Evolutionary conservation across 2,797 vertebrate genomes (phyloP), one percentile per base, ranked within the genome.

Genomic region (Anguilla anguilla): DNA sequence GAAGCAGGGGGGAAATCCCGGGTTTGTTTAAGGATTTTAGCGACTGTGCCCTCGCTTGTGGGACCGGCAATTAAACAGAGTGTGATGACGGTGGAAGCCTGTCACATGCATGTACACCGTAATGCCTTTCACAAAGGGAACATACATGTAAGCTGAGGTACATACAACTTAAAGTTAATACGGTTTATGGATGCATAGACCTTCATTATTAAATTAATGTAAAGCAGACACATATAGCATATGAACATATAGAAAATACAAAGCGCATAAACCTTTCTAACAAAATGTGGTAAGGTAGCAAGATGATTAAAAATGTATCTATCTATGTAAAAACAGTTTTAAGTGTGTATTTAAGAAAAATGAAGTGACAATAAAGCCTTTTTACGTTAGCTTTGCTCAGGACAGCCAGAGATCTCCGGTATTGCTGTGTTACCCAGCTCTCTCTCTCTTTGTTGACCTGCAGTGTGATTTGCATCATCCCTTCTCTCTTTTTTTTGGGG

Each of bases 401-500:
- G 31, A 61, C 28, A 25, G 28, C 59, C 31, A 64, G 55, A 59
- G 39, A 7, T 43, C 55, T 43, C 31, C 31, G 59, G 51, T 3
- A 10, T 79, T 51, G 57, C 57, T 85, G 49, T 72, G 51, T 85
- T 79, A 86, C 19, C 87, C 39, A 39, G 17, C 4, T 3, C 11
- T 0, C 74, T 84, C 87, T 79, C 83, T 87, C 69, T 31, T 74
- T 57, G 15, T 53, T 82, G 89, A 84, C 90, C 92, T 93, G 92
- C 92, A 88, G 59, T 53, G 86, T 94, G 93, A 94, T 92, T 95
- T 94, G 92, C 95, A 93, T 51, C 15, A 28, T 90, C 92, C 91
- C 88, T 90, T 90, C 61, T 88, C 93, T 91, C 93, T 90, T 10
- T n/a, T n/a, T n/a, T 43, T 43, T 43, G 0, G 39, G 39, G 39